phyloP scores from a whole-genome alignment of 2,888 invertebrate species.

The Ornithoptera priamus region DNA sequence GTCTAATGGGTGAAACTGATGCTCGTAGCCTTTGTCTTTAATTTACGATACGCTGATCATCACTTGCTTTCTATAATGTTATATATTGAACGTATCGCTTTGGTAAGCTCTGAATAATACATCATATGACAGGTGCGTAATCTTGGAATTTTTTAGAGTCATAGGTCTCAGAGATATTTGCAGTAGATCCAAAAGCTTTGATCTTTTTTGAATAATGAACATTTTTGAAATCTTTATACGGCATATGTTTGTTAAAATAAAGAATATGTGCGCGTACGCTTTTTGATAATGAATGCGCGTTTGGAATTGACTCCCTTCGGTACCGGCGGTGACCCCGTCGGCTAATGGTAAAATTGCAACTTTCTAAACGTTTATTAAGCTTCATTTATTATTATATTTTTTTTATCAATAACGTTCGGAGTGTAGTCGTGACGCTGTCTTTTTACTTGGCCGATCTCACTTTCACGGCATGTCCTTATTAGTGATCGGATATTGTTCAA shows the following conservation, averaged over 20 bases:
- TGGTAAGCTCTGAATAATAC: neutral
- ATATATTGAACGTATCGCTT: conserved; percentile 7
- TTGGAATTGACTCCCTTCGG: conserved; percentile 40
- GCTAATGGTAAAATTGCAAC: conserved; percentile 46
- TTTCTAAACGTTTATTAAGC: conserved; percentile 66
- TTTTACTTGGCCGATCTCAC: conserved; percentile 50
- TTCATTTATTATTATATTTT: conserved; percentile 42
- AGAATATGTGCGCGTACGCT: too few relatives aligned
- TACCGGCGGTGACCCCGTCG: conserved; percentile 11
- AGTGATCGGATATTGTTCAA: conserved; percentile 58
- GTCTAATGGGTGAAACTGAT: conserved; percentile 55
- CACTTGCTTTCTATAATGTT: conserved; percentile 47
- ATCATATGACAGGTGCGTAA: too few relatives aligned
- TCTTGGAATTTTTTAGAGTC: too few relatives aligned
- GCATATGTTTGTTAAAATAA: too few relatives aligned
- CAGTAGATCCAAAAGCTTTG: too few relatives aligned
- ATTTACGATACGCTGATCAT: conserved; percentile 40
- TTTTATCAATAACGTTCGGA: conserved; percentile 30
- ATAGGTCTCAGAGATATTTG: too few relatives aligned
- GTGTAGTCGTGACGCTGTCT: conserved; percentile 51
- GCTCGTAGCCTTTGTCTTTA: conserved; percentile 32
- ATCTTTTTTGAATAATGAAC: too few relatives aligned
- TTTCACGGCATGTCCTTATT: conserved; percentile 72
- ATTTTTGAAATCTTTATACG: too few relatives aligned
- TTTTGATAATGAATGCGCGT: conserved; percentile 45